These are phyloP conservation scores for Spheniscus humboldti DNA, from an alignment of 2,797 vertebrate genomes.

Conservation along the genomic window DNA sequence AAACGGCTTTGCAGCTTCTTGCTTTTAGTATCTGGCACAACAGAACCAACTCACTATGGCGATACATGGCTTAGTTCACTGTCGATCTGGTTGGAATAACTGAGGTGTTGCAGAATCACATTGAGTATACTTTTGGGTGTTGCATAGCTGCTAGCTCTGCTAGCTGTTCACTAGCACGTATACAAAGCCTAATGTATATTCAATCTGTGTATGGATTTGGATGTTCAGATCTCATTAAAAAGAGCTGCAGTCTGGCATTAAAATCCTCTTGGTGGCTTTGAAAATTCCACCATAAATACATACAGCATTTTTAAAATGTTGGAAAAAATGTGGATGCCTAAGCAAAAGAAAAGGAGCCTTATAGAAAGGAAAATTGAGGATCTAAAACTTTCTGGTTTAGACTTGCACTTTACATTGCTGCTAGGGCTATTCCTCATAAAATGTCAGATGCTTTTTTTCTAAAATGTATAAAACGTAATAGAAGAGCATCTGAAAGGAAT, in stretches of 20 bases:
- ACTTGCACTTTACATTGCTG: background rate
- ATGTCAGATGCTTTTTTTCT: background rate
- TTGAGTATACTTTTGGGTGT: background rate
- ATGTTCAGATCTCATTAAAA: background rate
- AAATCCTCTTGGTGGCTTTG: conserved; percentile 24
- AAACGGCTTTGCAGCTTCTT: background rate
- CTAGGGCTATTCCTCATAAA: background rate
- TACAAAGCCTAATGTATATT: background rate
- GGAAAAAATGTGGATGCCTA: background rate
- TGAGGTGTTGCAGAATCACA: background rate
- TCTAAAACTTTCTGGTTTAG: conserved; percentile 8
- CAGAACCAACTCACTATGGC: background rate
- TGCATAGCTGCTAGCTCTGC: background rate
- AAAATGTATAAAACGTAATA: background rate
- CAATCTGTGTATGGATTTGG: background rate
- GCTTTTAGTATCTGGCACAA: background rate
- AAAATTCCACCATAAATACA: conserved; percentile 4
- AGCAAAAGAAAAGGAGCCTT: background rate
- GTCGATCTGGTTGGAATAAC: background rate
- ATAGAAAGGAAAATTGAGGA: background rate
- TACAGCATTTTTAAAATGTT: background rate
- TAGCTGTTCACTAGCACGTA: background rate
- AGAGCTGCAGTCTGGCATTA: background rate
- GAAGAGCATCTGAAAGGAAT: background rate
- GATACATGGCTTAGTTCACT: background rate